Conservation (phyloP, 2,888 invertebrate species). For the Plagodis dolabraria region DNA sequence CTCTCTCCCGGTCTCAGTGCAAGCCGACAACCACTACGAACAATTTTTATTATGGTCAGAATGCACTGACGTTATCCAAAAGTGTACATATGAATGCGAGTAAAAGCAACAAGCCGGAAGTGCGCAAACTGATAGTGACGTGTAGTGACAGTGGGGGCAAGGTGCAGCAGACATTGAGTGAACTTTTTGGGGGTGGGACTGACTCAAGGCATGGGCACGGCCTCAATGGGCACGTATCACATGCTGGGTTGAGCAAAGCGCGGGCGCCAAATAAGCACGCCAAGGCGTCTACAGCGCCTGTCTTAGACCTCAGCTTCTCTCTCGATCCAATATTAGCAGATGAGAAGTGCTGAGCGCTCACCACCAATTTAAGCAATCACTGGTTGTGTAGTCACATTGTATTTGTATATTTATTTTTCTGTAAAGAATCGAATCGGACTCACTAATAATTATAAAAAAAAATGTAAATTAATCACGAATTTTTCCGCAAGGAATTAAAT, state of each 20-base stretch:
- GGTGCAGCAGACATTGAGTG: conserved; percentile 64
- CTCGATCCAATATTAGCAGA: conserved; percentile 79
- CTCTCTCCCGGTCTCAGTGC: conserved; percentile 68
- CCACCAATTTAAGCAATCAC: conserved; percentile 55
- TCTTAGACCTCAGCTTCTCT: conserved; percentile 73
- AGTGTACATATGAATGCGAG: conserved; percentile 75
- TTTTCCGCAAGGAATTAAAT: conserved; percentile 67
- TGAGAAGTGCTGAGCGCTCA: conserved; percentile 75
- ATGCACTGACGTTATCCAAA: conserved; percentile 68
- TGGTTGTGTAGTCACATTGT: conserved; percentile 77
- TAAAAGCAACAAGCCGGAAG: conserved; percentile 77
- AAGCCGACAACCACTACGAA: conserved; percentile 63
- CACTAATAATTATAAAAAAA: conserved; percentile 47
- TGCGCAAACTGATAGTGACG: conserved; percentile 79
- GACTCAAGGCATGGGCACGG: conserved; percentile 58
- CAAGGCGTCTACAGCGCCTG: conserved; percentile 57
- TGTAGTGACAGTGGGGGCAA: conserved; percentile 63
- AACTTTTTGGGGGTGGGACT: conserved; percentile 58
- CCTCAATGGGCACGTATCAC: conserved; percentile 62
- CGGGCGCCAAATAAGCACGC: conserved; percentile 50
- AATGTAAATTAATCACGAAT: conserved; percentile 74
- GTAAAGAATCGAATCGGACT: conserved; percentile 72
- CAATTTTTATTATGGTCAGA: conserved; percentile 70
- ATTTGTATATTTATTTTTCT: conserved; percentile 81
- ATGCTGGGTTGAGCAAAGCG: conserved; percentile 46